Conservation (phyloP, 2,113 vertebrate genomes). For the Catharus minimus region DNA sequence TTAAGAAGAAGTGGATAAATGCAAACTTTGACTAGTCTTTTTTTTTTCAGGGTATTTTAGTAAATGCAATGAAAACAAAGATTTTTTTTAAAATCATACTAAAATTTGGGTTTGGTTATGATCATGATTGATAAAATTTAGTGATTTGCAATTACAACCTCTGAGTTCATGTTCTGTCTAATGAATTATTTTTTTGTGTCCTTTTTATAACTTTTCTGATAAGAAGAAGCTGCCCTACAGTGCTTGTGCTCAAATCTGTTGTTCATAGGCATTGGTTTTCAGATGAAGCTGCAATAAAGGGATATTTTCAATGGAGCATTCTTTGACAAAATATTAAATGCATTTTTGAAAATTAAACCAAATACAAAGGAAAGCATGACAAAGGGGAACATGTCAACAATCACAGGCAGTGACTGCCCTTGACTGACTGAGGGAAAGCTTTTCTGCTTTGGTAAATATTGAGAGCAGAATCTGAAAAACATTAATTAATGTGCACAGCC, state of each 20-base stretch:
- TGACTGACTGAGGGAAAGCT: background rate
- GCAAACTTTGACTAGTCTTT: background rate
- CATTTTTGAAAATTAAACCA: background rate
- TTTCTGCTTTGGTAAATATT: constrained; percentile 39
- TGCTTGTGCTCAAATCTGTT: background rate
- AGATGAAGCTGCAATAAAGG: background rate
- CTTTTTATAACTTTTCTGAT: background rate
- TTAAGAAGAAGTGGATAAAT: background rate
- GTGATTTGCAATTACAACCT: background rate
- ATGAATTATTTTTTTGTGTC: background rate
- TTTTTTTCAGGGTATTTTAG: background rate
- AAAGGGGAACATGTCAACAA: background rate
- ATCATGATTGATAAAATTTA: background rate
- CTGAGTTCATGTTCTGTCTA: background rate
- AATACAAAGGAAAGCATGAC: background rate
- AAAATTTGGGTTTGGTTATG: background rate
- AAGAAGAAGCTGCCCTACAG: background rate
- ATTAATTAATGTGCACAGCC: constrained; percentile 23
- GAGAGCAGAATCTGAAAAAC: constrained; percentile 25
- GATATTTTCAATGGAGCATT: background rate
- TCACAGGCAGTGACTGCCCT: background rate
- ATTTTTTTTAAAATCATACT: background rate
- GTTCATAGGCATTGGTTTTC: background rate
- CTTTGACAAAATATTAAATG: background rate
- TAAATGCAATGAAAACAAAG: background rate